Evolutionary conservation across 2,888 invertebrate genomes (phyloP), one percentile per base, ranked within the genome.

Genomic region (Ceratothoa steindachneri): DNA sequence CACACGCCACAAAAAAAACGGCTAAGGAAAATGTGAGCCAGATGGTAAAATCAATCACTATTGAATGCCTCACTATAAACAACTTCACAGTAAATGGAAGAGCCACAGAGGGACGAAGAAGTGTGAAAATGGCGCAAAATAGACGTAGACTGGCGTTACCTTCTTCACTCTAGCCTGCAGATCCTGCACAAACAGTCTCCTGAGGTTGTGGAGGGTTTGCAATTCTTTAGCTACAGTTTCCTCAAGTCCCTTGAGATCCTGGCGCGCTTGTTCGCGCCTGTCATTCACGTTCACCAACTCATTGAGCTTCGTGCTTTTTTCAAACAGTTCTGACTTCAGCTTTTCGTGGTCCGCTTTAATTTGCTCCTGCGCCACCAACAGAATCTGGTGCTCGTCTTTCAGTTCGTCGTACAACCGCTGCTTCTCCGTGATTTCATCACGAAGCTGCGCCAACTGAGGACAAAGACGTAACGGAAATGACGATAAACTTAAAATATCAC

Each of bases 141-240:
- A n/a, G n/a, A n/a, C n/a, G n/a, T n/a, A n/a, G n/a, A 51, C 15
- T 24, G 22, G 4, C n/a, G 71, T 77, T 73, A 84, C 85, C 85
- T 88, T 88, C 83, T 87, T 88, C 80, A 89, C 88, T 75, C 88
- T 83, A 80, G 91, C 92, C 88, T 96, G 95, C 80, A 97, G 87
- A 86, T 99, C 98, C 86, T 97, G 97, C 77, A 99, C 97, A 86
- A 99, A 99, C 80, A 99, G 88, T 87, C 97, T 98, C 81, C 98
- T 90, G 82, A 99, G 88, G 86, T 97, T 97, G 88, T 99, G 97
- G 84, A 99, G 87, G 0, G 98, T 98, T 87, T 98, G 97, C 82
- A 99, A 87, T 86, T 99, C 99, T 87, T 99, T 99, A 81, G 97
- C 92, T 80, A 96, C 95, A 5, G 96, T 96, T 84, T 96, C 95